These are phyloP conservation scores for Chalcis sispes DNA, from an alignment of 2,888 invertebrate species.

Conservation along the genomic window DNA sequence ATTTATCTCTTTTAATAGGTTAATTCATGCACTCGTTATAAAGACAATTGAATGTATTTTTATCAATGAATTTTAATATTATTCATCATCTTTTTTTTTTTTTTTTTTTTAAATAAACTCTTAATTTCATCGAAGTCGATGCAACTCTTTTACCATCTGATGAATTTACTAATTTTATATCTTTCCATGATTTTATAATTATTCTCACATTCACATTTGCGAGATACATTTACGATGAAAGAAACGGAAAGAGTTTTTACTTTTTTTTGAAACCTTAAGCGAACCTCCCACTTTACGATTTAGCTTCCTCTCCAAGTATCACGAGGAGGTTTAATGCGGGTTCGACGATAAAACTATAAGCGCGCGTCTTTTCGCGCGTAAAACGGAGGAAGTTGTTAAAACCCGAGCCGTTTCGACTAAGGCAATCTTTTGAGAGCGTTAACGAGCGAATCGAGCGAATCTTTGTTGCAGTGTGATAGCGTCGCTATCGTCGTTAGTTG, in stretches of 20 bases:
- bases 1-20: too few species aligned
- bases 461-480: conserved; percentile 23
- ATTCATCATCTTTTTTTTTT: too few species aligned
- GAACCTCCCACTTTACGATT: conserved; percentile 17
- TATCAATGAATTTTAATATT: too few species aligned
- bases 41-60: too few species aligned
- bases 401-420: conserved; percentile 12
- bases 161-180: not conserved
- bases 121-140: too few species aligned
- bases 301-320: conserved; percentile 16
- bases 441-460: conserved; percentile 26
- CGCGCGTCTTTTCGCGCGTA: conserved; percentile 63
- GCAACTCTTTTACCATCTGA: too few species aligned
- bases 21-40: too few species aligned
- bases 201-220: too few species aligned
- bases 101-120: too few species aligned
- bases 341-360: conserved; percentile 65
- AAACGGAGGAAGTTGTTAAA: conserved; percentile 66
- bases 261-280: not conserved
- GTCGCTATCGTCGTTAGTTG: not conserved
- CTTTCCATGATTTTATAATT: conserved; percentile 32
- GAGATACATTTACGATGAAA: conserved; percentile 37
- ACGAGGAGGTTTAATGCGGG: not conserved
- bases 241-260: conserved; percentile 39
- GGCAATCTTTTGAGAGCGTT: not conserved